Conservation (phyloP, 2,888 invertebrate genomes). For the Erynnis tages region DNA sequence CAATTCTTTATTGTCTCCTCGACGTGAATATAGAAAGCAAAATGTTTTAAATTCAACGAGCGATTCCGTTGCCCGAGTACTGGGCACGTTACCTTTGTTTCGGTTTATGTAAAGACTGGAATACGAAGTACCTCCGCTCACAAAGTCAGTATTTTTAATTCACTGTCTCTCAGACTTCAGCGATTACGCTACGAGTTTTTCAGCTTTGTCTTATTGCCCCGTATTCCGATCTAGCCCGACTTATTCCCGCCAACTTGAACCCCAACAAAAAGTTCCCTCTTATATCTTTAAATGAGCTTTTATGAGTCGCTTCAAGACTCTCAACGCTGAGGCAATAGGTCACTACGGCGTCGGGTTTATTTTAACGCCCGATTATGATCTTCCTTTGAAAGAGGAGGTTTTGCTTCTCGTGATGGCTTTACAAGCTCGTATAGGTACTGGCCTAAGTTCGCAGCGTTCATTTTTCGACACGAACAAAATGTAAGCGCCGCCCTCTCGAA, state of each 20-base stretch:
- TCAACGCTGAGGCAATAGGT: slow-evolving; percentile 50
- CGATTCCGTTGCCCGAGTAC: slow-evolving; percentile 14
- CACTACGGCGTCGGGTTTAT: slow-evolving; percentile 43
- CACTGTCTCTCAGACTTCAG: slow-evolving; percentile 18
- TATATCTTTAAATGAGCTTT: slow-evolving; percentile 56
- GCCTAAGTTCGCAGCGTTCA: background rate
- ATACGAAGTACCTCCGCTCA: slow-evolving; percentile 11
- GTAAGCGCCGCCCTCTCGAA: slow-evolving; percentile 19
- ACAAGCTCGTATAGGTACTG: slow-evolving; percentile 2
- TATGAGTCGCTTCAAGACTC: slow-evolving; percentile 45
- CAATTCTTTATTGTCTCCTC: background rate
- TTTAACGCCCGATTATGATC: slow-evolving; percentile 35
- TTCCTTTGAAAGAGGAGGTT: slow-evolving; percentile 26
- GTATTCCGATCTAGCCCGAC: slow-evolving; percentile 39
- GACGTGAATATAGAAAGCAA: slow-evolving; percentile 21
- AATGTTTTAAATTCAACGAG: slow-evolving; percentile 5
- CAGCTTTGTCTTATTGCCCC: slow-evolving; percentile 23
- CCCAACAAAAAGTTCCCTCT: slow-evolving; percentile 47
- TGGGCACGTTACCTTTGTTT: slow-evolving; percentile 16
- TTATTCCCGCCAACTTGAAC: slow-evolving; percentile 38
- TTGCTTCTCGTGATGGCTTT: slow-evolving; percentile 13
- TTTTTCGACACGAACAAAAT: slow-evolving; percentile 6
- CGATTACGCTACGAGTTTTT: slow-evolving; percentile 14
- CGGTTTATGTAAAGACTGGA: slow-evolving; percentile 3
- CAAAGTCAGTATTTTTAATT: slow-evolving; percentile 21